Percentiles rank a stretch among this genome's conserved stretches.
Conservation (phyloP, 2,888 invertebrate genomes). For the Cyclophora albipunctata region DNA sequence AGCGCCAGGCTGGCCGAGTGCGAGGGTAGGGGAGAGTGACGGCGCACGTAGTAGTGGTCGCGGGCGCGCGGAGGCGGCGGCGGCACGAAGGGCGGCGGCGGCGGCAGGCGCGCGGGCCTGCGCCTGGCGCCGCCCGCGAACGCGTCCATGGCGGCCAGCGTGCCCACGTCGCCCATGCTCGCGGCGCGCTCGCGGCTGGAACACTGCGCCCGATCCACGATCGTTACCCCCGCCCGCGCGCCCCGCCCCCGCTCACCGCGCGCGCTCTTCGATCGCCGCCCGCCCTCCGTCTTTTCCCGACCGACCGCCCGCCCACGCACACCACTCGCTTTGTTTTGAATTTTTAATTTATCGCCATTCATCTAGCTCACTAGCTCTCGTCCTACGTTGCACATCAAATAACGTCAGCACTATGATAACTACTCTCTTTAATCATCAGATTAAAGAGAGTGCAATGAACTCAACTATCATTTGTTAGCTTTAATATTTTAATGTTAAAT, state of each 20-base stretch:
- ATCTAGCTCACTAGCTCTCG: slow-evolving; percentile 49
- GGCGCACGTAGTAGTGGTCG: slow-evolving; percentile 70
- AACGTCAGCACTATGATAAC: slow-evolving; percentile 30
- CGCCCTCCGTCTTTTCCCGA: slow-evolving; percentile 58
- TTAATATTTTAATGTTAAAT: too few species aligned
- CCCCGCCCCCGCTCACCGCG: slow-evolving; percentile 54
- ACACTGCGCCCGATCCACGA: slow-evolving; percentile 60
- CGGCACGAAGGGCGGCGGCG: slow-evolving; percentile 68
- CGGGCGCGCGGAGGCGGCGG: slow-evolving; percentile 66
- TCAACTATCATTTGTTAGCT: background rate
- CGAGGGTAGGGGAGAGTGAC: slow-evolving; percentile 66
- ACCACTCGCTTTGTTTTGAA: slow-evolving; percentile 66
- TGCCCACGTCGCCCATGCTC: slow-evolving; percentile 74
- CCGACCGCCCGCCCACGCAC: slow-evolving; percentile 55
- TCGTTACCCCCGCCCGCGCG: slow-evolving; percentile 43
- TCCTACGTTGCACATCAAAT: slow-evolving; percentile 43
- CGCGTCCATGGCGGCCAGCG: slow-evolving; percentile 68
- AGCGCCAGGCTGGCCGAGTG: slow-evolving; percentile 62
- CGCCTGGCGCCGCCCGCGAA: slow-evolving; percentile 72
- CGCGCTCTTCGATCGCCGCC: slow-evolving; percentile 70
- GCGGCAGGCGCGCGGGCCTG: slow-evolving; percentile 63
- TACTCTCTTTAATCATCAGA: too few species aligned
- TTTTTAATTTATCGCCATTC: slow-evolving; percentile 72
- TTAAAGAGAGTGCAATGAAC: slow-evolving; percentile 17
- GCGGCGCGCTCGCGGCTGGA: slow-evolving; percentile 69